Evolutionary conservation across 2,888 invertebrate genomes (phyloP).

Genomic region (Pyrrhia umbra): DNA sequence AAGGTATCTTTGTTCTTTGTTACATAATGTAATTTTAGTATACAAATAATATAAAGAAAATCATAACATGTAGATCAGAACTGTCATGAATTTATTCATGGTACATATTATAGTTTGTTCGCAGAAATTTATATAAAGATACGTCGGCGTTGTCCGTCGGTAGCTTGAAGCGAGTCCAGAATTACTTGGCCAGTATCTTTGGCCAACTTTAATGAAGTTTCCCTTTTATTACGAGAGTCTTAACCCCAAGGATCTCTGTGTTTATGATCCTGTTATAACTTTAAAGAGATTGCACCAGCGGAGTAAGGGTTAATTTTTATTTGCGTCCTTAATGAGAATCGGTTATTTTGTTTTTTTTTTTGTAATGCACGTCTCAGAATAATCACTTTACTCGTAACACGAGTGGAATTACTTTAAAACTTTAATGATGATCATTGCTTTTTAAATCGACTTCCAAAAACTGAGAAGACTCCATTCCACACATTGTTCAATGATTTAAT

Average conservation of each 20-base stretch:
- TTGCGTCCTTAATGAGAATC: slow-evolving; percentile 64
- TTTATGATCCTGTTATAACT: slow-evolving; percentile 86
- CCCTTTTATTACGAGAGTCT: slow-evolving; percentile 82
- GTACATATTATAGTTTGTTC: slow-evolving; percentile 33
- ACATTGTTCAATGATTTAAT: too few relatives aligned
- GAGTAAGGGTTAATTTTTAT: slow-evolving; percentile 69
- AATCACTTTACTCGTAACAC: slow-evolving; percentile 18
- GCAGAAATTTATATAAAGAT: slow-evolving; percentile 46
- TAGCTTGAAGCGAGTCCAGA: slow-evolving; percentile 69
- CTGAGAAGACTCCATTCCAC: too few relatives aligned
- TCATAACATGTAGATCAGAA: slow-evolving; percentile 18
- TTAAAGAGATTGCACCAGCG: slow-evolving; percentile 79
- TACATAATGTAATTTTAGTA: slow-evolving; percentile 6
- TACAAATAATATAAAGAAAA: slow-evolving; percentile 19
- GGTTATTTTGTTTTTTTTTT: slow-evolving; percentile 55
- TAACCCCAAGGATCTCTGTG: slow-evolving; percentile 82
- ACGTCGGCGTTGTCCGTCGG: slow-evolving; percentile 58
- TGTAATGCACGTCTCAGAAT: slow-evolving; percentile 24
- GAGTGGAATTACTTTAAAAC: slow-evolving; percentile 12
- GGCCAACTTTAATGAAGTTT: slow-evolving; percentile 87
- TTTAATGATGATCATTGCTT: slow-evolving; percentile 6
- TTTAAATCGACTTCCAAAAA: too few relatives aligned
- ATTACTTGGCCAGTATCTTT: slow-evolving; percentile 80
- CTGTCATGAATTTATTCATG: slow-evolving; percentile 28
- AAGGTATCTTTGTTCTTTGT: slow-evolving; percentile 17